A percentile compares a stretch with the other conserved stretches of the same genome.
phyloP scores from a whole-genome alignment of 2,113 vertebrate species.

The Catharus bicknelli region DNA sequence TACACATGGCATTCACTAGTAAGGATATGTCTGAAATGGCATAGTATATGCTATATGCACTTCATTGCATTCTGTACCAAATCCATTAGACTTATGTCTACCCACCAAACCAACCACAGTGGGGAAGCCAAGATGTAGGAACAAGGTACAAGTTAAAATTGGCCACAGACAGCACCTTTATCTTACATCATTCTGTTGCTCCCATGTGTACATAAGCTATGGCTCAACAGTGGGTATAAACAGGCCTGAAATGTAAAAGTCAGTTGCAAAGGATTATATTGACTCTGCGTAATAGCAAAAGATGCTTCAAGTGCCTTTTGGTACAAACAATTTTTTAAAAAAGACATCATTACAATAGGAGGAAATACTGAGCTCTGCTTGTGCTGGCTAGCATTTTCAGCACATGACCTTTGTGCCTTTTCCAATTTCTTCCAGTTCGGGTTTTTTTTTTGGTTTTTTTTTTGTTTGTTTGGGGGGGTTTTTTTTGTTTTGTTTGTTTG shows the following conservation, averaged over 20 bases:
- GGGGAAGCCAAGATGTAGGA: not conserved
- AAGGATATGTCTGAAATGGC: not conserved
- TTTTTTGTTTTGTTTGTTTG: no score
- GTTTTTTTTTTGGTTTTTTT: not conserved
- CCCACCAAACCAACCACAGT: not conserved
- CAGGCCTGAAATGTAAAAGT: not conserved
- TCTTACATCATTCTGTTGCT: not conserved
- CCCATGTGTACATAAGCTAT: not conserved
- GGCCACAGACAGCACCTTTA: not conserved
- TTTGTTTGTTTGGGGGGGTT: not conserved
- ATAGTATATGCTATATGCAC: no score
- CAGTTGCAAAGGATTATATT: not conserved
- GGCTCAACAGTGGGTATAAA: not conserved
- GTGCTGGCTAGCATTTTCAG: not conserved
- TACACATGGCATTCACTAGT: not conserved
- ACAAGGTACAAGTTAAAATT: not conserved
- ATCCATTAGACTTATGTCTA: rapidly evolving
- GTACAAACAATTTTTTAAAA: not conserved
- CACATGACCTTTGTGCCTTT: not conserved
- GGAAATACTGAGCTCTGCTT: not conserved
- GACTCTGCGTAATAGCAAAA: not conserved
- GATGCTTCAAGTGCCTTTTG: not conserved
- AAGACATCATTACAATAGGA: not conserved
- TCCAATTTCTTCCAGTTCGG: not conserved
- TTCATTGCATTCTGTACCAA: not conserved